A percentile compares a stretch with the other conserved stretches of the same genome.
Evolutionary conservation across 2,113 vertebrate species (phyloP).

Genomic region (Ctenodactylus gundi): DNA sequence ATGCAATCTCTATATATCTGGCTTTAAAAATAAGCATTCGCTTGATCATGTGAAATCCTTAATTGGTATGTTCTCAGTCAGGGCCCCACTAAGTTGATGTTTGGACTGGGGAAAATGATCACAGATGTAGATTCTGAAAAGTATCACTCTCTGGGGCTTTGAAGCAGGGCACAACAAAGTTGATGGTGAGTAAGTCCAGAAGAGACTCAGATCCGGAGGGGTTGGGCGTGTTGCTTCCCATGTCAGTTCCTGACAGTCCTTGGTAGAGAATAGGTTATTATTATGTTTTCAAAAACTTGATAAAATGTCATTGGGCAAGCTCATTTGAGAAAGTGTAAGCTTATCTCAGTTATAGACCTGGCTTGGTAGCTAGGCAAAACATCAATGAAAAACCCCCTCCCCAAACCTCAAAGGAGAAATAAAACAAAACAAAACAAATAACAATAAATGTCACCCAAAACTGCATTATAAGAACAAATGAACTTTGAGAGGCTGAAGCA

Average conservation of each 20-base stretch:
- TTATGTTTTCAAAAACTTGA: not conserved
- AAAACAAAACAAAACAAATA: not conserved
- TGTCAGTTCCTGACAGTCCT: not conserved
- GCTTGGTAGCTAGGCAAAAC: not conserved
- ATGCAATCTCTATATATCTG: not conserved
- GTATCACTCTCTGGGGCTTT: not conserved
- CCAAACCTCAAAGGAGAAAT: too few relatives aligned
- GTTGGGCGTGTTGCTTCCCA: not conserved
- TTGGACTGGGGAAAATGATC: not conserved
- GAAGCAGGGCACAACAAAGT: not conserved
- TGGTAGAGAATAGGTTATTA: not conserved
- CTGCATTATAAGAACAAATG: not conserved
- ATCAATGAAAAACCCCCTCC: not conserved
- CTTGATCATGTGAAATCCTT: conserved; percentile 35
- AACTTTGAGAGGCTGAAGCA: too few relatives aligned
- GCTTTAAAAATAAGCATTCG: conserved; percentile 50
- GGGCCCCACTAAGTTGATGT: not conserved
- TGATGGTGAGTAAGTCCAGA: not conserved
- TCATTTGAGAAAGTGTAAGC: not conserved
- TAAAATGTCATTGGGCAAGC: not conserved
- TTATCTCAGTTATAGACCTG: fast-evolving
- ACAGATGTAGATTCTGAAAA: conserved; percentile 21
- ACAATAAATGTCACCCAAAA: not conserved
- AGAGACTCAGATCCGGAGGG: not conserved
- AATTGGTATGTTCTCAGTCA: not conserved